phyloP scores from a whole-genome alignment of 2,888 invertebrate genomes.

The Dorcus hopei region DNA sequence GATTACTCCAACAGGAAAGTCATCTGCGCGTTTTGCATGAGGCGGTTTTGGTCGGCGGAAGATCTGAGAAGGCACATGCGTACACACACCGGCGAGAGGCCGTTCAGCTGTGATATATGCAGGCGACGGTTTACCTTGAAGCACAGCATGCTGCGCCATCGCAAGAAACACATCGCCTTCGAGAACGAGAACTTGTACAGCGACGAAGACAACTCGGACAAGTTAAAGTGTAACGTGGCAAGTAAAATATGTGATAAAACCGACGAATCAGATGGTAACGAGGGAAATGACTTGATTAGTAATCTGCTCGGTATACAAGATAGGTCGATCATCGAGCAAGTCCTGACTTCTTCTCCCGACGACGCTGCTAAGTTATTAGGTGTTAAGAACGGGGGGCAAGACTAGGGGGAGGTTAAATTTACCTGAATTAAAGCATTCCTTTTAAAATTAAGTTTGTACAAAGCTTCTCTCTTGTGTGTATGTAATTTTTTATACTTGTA shows the following conservation, averaged over 20 bases:
- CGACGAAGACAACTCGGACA: slow-evolving; percentile 43
- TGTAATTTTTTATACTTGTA: slow-evolving; percentile 9
- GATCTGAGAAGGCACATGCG: slow-evolving; percentile 91
- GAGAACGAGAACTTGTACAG: slow-evolving; percentile 49
- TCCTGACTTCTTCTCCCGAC: slow-evolving; percentile 76
- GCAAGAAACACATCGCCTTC: slow-evolving; percentile 70
- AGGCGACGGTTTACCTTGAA: slow-evolving; percentile 85
- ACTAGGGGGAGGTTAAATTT: slow-evolving; percentile 4
- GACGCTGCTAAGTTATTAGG: slow-evolving; percentile 87
- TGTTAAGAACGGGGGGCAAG: slow-evolving; percentile 56
- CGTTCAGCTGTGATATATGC: slow-evolving; percentile 89
- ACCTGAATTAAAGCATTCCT: slow-evolving; percentile 29
- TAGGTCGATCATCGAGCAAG: slow-evolving; percentile 78
- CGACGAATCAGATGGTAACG: slow-evolving; percentile 51
- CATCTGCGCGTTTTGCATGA: slow-evolving; percentile 88
- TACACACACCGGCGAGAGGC: slow-evolving; percentile 88
- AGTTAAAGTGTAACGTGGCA: slow-evolving; percentile 50
- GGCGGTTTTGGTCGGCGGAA: slow-evolving; percentile 93
- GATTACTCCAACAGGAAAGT: slow-evolving; percentile 86
- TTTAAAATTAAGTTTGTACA: background rate
- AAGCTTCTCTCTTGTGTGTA: background rate
- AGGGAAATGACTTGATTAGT: slow-evolving; percentile 76
- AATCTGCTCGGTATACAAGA: slow-evolving; percentile 86
- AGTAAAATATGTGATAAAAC: slow-evolving; percentile 50
- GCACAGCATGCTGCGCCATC: slow-evolving; percentile 90